Evolutionary conservation across 2,888 invertebrate genomes (phyloP).

Genomic region (Pollenia griseotomentosa): DNA sequence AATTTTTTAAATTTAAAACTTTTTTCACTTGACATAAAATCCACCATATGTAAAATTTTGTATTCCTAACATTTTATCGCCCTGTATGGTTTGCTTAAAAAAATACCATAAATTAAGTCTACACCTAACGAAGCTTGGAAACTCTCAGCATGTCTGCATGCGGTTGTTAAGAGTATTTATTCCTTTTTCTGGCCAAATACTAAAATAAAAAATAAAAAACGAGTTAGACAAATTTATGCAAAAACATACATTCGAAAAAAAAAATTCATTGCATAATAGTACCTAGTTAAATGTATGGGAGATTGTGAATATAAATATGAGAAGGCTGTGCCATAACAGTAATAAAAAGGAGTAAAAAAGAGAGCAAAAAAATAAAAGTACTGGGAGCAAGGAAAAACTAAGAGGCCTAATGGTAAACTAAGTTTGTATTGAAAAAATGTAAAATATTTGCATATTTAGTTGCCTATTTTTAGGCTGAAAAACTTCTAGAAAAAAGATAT

Average conservation of each 20-base stretch:
- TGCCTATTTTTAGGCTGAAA: slow-evolving; percentile 40
- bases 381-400: background rate
- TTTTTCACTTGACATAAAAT: no score
- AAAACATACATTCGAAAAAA: slow-evolving; percentile 22
- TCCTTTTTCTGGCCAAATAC: background rate
- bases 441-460: slow-evolving; percentile 58
- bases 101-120: slow-evolving; percentile 31
- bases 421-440: slow-evolving; percentile 27
- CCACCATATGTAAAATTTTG: background rate
- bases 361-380: background rate
- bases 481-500: background rate
- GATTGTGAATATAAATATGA: background rate
- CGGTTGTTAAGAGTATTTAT: slow-evolving; percentile 11
- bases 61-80: background rate
- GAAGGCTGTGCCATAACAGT: background rate
- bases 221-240: slow-evolving; percentile 37
- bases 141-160: slow-evolving; percentile 29
- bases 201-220: slow-evolving; percentile 4
- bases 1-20: no score
- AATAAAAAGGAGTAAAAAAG: background rate
- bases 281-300: background rate
- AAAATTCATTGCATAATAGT: slow-evolving; percentile 55
- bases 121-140: background rate
- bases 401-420: slow-evolving; percentile 44
- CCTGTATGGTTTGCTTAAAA: background rate